phyloP scores from a whole-genome alignment of 2,797 vertebrate species.

The Pachyuromys duprasi region DNA sequence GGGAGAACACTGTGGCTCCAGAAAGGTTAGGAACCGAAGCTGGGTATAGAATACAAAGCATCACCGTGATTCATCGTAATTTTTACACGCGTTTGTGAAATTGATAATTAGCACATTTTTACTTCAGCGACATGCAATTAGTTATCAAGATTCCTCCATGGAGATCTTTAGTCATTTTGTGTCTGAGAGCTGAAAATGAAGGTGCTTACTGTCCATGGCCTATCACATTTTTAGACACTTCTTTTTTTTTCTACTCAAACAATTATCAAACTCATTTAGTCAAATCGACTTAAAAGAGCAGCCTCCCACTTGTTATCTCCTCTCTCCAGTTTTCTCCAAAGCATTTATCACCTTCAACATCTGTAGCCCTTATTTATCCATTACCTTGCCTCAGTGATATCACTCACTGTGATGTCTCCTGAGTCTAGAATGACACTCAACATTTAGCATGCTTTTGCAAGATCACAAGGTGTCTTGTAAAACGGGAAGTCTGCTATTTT shows the following conservation, averaged over 20 bases:
- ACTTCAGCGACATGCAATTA: neutral
- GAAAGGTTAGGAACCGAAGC: neutral
- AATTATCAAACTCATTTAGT: constrained; percentile 21
- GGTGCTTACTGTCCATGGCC: neutral
- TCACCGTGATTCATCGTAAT: constrained; percentile 54
- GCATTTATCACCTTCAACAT: neutral
- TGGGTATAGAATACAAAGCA: neutral
- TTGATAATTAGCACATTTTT: constrained; percentile 40
- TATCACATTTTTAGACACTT: constrained; percentile 1
- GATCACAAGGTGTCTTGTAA: neutral
- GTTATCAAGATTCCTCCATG: constrained; percentile 18
- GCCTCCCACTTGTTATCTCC: neutral
- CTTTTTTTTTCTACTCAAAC: neutral
- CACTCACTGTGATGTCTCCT: neutral
- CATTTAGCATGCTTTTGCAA: constrained; percentile 4
- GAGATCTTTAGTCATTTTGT: neutral
- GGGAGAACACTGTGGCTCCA: constrained; percentile 15
- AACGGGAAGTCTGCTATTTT: constrained; percentile 35
- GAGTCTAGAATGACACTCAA: neutral
- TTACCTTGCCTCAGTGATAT: neutral
- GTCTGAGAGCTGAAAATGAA: constrained; percentile 17
- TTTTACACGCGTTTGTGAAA: constrained; percentile 30
- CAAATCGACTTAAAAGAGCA: constrained; percentile 46
- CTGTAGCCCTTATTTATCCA: neutral
- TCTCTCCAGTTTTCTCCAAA: neutral